These are phyloP conservation scores for Esperia sulphurella DNA, from an alignment of 2,888 invertebrate genomes.

Conservation along the genomic window DNA sequence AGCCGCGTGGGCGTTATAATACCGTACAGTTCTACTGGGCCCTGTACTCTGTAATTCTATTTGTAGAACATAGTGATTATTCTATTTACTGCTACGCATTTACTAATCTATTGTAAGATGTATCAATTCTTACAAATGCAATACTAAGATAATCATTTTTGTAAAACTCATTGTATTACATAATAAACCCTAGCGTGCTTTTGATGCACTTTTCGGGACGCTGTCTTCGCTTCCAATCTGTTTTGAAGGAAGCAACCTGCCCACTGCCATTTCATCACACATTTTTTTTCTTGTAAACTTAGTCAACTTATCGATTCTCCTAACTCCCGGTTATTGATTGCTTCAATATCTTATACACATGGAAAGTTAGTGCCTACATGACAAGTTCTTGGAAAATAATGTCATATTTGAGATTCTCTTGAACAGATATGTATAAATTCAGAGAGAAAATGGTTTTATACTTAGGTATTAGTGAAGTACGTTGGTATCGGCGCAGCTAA, in stretches of 20 bases:
- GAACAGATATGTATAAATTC: constrained; percentile 8
- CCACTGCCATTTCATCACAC: no score
- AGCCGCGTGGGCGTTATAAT: constrained; percentile 51
- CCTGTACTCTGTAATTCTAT: neutral
- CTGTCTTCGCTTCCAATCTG: no score
- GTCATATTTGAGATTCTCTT: neutral
- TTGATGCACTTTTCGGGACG: no score
- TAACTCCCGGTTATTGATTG: no score
- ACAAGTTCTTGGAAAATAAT: neutral
- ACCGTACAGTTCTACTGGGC: constrained; percentile 10
- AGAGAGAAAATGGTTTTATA: constrained; percentile 17
- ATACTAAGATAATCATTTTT: no score
- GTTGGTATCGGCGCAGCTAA: constrained; percentile 31
- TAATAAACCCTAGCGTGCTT: no score
- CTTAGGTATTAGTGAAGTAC: constrained; percentile 31
- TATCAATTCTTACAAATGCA: no score
- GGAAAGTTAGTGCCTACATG: neutral
- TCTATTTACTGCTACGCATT: neutral
- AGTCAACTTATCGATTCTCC: no score
- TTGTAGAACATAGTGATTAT: constrained; percentile 1
- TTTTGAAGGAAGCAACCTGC: no score
- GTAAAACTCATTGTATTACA: no score
- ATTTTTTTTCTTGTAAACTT: no score
- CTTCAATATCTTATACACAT: no score
- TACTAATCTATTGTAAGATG: neutral